Evolutionary conservation across 1,140 invertebrate species (phyloP), one percentile per base, ranked within the genome.

Genomic region (Aphidius gifuensis): DNA sequence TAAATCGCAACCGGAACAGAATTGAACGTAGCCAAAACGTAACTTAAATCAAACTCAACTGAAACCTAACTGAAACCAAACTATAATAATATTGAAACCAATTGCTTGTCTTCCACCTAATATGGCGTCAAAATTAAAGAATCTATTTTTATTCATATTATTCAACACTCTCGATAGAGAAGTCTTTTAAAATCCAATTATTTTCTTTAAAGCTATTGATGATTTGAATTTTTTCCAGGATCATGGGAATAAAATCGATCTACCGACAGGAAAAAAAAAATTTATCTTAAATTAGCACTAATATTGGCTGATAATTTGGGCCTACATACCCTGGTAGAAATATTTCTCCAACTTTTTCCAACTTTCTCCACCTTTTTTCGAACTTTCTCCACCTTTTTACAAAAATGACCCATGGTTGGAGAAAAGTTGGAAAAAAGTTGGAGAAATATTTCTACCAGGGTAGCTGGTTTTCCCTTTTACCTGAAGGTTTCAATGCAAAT

Each of bases 121-220:
- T 56, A 65, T 67, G 55, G 59, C 48, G 56, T 68, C 65, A 9
- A 58, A 64, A 64, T 57, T 76, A 51, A 64, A 72, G 32, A 72
- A 74, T 61, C 72, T 78, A 53, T 77, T 76, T 68, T 61, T 77
- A 46, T 60, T 64, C 57, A 39, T 60, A 23, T 45, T 78, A 38
- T 75, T 77, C 56, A 62, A 74, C 51, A 62, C 68, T 32, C 47
- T 62, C 16, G 71, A 78, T 66, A 62, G 68, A 64, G 67, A 58
- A 45, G 11, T 38, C 32, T 70, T 66, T 64, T 66, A 68, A 8
- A 71, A 70, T 68, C 23, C 58, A 51, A 51, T 48, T 21, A 63
- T 69, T 58, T 73, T 76, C 60, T 42, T 55, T 39, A 62, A 57
- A 57, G 23, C 72, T 32, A 69, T 73, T 54, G 21, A 72, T 64